phyloP scores from a whole-genome alignment of 2,797 vertebrate species.

The Scomberomorus guttatus region DNA sequence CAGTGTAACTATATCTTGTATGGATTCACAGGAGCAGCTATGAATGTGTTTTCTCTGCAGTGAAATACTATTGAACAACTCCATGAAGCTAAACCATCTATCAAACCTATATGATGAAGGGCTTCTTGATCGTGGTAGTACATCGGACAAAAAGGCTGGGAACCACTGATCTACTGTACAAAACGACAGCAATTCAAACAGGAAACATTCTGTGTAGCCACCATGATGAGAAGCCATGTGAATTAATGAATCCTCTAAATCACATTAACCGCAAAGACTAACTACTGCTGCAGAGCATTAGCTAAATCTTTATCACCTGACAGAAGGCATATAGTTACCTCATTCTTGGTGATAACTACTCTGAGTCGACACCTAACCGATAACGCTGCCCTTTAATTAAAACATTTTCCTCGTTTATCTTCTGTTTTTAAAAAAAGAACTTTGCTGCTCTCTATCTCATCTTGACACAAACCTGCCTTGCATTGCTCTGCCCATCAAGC shows the following conservation, averaged over 20 bases:
- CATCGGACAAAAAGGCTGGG: not conserved
- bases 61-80: conserved; percentile 8
- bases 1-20: not conserved
- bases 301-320: conserved; percentile 58
- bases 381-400: conserved; percentile 34
- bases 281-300: conserved; percentile 39
- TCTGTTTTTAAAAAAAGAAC: not conserved
- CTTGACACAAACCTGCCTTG: not conserved
- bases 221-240: conserved; percentile 13
- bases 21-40: conserved; percentile 14
- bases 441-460: not conserved
- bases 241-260: conserved; percentile 59
- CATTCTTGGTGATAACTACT: conserved; percentile 18
- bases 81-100: conserved; percentile 12
- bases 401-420: conserved; percentile 11
- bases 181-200: conserved; percentile 10
- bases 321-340: conserved; percentile 40
- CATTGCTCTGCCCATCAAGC: not conserved
- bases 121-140: not conserved
- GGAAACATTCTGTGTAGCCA: conserved; percentile 1
- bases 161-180: conserved; percentile 16
- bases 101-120: not conserved
- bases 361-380: conserved; percentile 30
- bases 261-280: conserved; percentile 56
- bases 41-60: conserved; percentile 32